Evolutionary conservation across 1,140 invertebrate genomes (phyloP), one percentile per base, ranked within the genome.

Genomic region (Araneus ventricosus): DNA sequence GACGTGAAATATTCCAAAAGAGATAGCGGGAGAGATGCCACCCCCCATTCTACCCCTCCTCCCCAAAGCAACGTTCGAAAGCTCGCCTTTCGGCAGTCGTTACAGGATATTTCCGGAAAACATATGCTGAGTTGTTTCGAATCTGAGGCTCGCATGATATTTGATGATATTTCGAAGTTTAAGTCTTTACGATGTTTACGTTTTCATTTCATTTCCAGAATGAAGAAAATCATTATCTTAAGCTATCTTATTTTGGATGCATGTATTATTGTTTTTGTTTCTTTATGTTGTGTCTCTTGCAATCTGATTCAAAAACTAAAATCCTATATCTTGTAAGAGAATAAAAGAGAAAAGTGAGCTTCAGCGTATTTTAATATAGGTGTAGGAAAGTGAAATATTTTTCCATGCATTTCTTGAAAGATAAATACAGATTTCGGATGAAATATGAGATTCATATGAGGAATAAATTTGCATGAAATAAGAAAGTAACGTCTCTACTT

Each of bases 1-100:
- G 85, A 87, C 45, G 85, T 87, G 59, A 87, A 87, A 87, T 87
- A 87, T 87, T 61, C 57, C n/a, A 34, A 63, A 61, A 63, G 30
- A 61, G 85, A 61, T 34, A 27, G 52, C 27, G 59, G 85, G 85
- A 22, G n/a, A 30, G 57, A 37, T 61, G 14, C 24, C 45, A 17
- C 39, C 2, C n/a, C 59, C 59, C 20, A 5, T 24, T 63, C 4
- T 34, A 30, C 10, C 30, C 67, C 8, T 34, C 30, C 67, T 1
- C 7, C 67, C 27, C 34, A 8, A 4, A 34, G 59, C 59, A 63
- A 24, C 20, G 7, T 20, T 24, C 7, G 27, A 30, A 75, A 20
- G 67, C 30, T 17, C 14, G 67, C 30, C 67, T 37, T 75, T 30
- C 3, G 67, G 67, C 67, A 75, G 27, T 75, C 67, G 67, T 82